Evolutionary conservation across 2,888 invertebrate genomes (phyloP).

Genomic region (Cylindroiulus punctatus): DNA sequence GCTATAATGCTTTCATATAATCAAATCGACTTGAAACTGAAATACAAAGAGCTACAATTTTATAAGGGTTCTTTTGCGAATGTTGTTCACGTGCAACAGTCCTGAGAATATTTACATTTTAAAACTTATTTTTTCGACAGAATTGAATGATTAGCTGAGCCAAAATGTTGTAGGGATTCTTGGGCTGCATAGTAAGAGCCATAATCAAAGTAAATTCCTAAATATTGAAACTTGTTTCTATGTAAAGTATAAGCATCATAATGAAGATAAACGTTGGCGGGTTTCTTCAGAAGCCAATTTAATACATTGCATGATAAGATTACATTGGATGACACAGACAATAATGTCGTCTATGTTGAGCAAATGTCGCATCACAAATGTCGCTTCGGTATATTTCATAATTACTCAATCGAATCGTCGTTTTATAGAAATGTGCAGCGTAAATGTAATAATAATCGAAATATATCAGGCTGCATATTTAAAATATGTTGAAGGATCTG

Average conservation of each 20-base stretch:
- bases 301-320: not conserved
- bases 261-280: not conserved
- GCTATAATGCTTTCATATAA: not conserved
- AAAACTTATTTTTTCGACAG: not conserved
- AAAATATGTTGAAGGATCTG: no score
- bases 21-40: not conserved
- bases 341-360: no score
- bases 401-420: no score
- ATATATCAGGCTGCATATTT: no score
- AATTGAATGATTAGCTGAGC: not conserved
- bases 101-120: no score
- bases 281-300: not conserved
- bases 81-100: not conserved
- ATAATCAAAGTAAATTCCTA: not conserved
- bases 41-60: not conserved
- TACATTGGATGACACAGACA: no score
- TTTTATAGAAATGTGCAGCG: no score
- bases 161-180: not conserved
- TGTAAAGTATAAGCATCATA: not conserved
- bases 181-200: not conserved
- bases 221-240: not conserved
- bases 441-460: no score
- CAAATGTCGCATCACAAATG: no score
- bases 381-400: no score
- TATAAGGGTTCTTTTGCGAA: not conserved